Evolutionary conservation across 2,113 vertebrate species (phyloP).

Genomic region (Isichthys henryi): DNA sequence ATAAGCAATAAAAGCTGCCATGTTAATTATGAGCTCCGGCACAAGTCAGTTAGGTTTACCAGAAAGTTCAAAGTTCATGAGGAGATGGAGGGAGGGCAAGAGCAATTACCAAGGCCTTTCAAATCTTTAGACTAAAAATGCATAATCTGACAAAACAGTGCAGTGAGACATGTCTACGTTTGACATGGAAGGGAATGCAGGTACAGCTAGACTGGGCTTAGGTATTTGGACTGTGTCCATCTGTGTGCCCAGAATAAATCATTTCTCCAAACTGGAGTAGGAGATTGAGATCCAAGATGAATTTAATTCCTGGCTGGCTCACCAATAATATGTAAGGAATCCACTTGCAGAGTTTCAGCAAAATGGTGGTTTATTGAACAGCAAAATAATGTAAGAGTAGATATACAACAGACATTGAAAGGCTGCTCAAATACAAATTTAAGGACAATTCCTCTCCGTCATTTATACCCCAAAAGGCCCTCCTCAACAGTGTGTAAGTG

Average conservation of each 20-base stretch:
- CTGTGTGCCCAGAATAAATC: neutral
- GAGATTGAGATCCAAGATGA: neutral
- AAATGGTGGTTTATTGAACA: no score
- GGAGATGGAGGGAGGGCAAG: neutral
- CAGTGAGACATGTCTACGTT: neutral
- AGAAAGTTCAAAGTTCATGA: neutral
- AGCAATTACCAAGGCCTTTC: neutral
- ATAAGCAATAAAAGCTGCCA: neutral
- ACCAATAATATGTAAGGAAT: no score
- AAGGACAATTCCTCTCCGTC: no score
- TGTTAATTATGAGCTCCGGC: neutral
- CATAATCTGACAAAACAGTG: neutral
- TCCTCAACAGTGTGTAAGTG: no score
- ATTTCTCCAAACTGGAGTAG: neutral
- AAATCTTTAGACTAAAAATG: neutral
- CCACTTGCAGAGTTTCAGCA: no score
- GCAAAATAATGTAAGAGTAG: no score
- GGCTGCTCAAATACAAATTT: no score
- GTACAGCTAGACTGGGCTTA: neutral
- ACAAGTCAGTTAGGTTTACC: neutral
- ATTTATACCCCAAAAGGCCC: no score
- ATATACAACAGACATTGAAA: no score
- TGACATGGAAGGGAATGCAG: neutral
- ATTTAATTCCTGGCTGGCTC: no score
- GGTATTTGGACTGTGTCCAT: neutral